Percentiles rank a stretch among this genome's conserved stretches.
phyloP scores from a whole-genome alignment of 2,888 invertebrate genomes.

The Flexamia atlantica region DNA sequence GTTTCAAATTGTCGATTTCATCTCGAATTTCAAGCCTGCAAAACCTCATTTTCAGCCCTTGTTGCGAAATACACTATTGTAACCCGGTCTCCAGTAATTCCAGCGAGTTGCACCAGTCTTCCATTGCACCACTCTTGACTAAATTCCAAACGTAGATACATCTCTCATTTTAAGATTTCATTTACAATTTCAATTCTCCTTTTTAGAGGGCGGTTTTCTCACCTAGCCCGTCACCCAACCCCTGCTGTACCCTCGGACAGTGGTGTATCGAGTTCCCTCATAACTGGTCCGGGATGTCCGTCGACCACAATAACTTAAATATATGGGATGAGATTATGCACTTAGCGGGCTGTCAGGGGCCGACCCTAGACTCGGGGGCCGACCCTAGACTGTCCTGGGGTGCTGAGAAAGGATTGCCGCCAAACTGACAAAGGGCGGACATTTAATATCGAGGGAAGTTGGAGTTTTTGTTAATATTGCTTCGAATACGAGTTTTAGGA shows the following conservation, averaged over 20 bases:
- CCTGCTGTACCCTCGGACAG: background rate
- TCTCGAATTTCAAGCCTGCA: too few relatives aligned
- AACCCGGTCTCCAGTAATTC: too few relatives aligned
- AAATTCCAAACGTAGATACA: too few relatives aligned
- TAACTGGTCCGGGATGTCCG: slow-evolving; percentile 46
- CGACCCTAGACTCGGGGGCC: background rate
- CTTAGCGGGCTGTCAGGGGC: slow-evolving; percentile 46
- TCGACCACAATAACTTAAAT: slow-evolving; percentile 57
- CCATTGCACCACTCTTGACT: too few relatives aligned
- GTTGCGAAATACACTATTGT: too few relatives aligned
- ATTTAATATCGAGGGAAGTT: slow-evolving; percentile 32
- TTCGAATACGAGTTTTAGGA: background rate
- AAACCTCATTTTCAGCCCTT: too few relatives aligned
- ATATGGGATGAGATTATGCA: slow-evolving; percentile 56
- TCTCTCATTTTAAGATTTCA: too few relatives aligned
- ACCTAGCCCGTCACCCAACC: slow-evolving; percentile 2
- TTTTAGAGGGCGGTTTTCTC: background rate
- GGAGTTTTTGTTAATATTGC: background rate
- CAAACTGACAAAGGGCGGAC: slow-evolving; percentile 33
- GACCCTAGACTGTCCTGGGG: background rate
- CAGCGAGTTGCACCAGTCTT: too few relatives aligned
- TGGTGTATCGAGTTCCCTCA: slow-evolving; percentile 28
- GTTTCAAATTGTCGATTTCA: too few relatives aligned
- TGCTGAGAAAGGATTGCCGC: slow-evolving; percentile 31
- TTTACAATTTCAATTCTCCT: background rate